Base-by-base conservation (phyloP, 2,113 vertebrate genomes). In the Triplophysa rosa region DNA sequence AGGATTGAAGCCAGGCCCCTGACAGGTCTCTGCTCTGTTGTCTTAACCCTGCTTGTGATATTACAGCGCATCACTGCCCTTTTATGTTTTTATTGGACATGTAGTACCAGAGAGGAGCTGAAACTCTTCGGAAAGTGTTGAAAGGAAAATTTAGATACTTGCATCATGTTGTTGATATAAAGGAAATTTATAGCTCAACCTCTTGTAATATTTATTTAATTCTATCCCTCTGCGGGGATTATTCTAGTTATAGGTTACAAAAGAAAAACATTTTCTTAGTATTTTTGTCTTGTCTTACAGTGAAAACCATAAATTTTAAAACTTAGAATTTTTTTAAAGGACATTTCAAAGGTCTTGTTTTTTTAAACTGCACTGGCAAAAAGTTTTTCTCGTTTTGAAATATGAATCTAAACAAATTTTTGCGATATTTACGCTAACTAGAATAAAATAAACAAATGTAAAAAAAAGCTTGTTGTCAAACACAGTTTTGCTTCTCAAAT, bases 1-100 rank as follows among this genome's bases (percentile, higher is more conserved):
- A 59, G 23, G 63, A 17, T 13, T 49, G 62, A 17, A 77, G 65
- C n/a, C 9, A 42, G 58, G 21, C 56, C 45, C 17, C 65, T 17
- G 37, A 40, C 68, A 74, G 72, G 24, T 59, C 45, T 42, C 70
- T 7, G 59, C 56, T 7, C n/a, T 89, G 87, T 89, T 90, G 88
- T 84, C 70, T 87, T 88, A 88, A 89, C 88, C 84, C 84, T 81
- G 84, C 86, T 76, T 58, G 80, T 84, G 87, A 87, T 87, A 90
- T 82, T 84, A 71, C 63, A 54, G 76, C 82, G 83, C 88, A 87
- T 87, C 81, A 84, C 88, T 80, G 24, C 66, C 40, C 78, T 84
- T 83, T 87, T 88, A 81, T 86, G 78, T 88, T 90, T 86, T 33
- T 67, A 42, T 37, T 52, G 7, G 23, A 67, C 47, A 61, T 62